These are phyloP conservation scores for Calcarius lapponicus DNA, from an alignment of 2,797 vertebrate genomes.

Conservation along the genomic window DNA sequence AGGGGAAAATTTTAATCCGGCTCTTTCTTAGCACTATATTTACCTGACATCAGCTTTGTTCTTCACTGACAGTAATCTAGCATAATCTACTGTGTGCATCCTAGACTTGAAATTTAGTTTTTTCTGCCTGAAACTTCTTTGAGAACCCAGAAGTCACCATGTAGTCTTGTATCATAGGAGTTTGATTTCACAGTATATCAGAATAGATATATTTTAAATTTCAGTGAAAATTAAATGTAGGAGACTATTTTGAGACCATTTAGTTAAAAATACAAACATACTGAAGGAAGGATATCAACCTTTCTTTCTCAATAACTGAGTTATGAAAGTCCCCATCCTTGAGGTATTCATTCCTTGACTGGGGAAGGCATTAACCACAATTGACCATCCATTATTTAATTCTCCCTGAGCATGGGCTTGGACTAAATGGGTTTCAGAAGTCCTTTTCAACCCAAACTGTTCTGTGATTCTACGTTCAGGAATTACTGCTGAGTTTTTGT, in stretches of 20 bases:
- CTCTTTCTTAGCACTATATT: background rate
- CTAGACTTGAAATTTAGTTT: background rate
- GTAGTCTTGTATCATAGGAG: background rate
- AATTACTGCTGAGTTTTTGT: background rate
- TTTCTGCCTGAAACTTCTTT: background rate
- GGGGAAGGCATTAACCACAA: background rate
- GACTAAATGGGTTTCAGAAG: background rate
- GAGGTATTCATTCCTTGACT: background rate
- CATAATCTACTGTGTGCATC: background rate
- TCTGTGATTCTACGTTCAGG: background rate
- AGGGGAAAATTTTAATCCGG: background rate
- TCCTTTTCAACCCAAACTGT: background rate
- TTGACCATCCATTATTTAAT: background rate
- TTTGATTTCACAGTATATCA: background rate
- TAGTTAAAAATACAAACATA: background rate
- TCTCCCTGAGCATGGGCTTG: rapidly evolving
- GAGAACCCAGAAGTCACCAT: background rate
- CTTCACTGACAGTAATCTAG: slow-evolving; percentile 1
- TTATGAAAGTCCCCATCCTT: background rate
- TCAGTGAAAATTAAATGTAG: background rate
- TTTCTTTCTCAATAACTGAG: background rate
- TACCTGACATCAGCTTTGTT: slow-evolving; percentile 8
- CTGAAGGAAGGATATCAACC: background rate
- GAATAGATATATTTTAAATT: background rate
- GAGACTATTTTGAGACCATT: background rate